phyloP scores from a whole-genome alignment of 1,140 invertebrate genomes.

The Eufriesea mexicana region DNA sequence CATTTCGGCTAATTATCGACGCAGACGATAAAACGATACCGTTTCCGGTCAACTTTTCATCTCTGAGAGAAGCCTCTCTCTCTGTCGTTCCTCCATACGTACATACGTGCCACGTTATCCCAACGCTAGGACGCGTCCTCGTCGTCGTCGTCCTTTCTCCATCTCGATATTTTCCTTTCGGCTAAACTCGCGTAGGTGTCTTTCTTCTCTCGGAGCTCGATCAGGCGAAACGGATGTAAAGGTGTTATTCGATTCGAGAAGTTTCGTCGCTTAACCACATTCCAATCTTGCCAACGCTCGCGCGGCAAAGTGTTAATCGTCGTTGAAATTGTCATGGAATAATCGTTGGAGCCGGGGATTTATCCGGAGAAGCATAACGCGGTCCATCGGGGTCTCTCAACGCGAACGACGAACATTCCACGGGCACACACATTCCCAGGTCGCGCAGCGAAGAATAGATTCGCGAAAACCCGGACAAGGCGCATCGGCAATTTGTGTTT shows the following conservation, averaged over 20 bases:
- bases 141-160: not conserved
- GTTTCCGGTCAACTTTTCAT: not conserved
- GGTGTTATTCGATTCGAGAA: conserved; percentile 1
- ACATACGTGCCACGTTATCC: too few relatives aligned
- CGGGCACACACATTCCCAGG: conserved; percentile 53
- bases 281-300: not conserved
- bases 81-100: not conserved
- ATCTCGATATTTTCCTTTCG: not conserved
- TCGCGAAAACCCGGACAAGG: conserved; percentile 37
- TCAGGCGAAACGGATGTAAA: not conserved
- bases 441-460: conserved; percentile 21
- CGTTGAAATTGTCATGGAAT: conserved; percentile 8
- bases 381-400: not conserved
- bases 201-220: not conserved
- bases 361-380: not conserved
- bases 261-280: conserved; percentile 15
- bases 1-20: conserved; percentile 41
- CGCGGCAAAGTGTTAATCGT: not conserved
- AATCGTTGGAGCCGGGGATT: not conserved
- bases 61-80: not conserved
- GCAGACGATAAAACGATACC: not conserved
- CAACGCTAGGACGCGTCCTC: too few relatives aligned
- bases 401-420: conserved; percentile 45
- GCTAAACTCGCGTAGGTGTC: not conserved
- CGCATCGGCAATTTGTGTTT: conserved; percentile 48